phyloP scores from a whole-genome alignment of 2,113 vertebrate species.

The Neolamprologus hecqui region DNA sequence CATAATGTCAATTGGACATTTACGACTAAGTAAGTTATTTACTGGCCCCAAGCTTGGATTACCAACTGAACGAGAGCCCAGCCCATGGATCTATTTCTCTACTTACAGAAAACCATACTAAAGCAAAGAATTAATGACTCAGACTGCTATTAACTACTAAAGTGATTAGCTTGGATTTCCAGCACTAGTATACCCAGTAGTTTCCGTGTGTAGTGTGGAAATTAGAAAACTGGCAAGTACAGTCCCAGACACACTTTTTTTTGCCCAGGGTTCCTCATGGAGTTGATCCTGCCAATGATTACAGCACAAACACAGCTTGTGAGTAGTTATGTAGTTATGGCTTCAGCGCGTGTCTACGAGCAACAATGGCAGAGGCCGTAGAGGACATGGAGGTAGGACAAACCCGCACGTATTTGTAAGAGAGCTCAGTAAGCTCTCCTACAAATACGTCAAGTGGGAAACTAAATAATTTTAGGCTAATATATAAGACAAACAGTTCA shows the following conservation, averaged over 20 bases:
- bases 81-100: neutral
- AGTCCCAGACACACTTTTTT: neutral
- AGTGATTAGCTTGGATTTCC: neutral
- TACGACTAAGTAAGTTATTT: neutral
- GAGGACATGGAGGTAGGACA: neutral
- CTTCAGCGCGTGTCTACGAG: neutral
- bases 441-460: neutral
- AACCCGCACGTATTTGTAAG: no score
- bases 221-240: neutral
- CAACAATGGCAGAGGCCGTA: neutral
- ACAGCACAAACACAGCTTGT: neutral
- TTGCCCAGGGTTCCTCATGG: neutral
- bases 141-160: neutral
- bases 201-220: neutral
- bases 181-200: neutral
- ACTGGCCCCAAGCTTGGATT: neutral
- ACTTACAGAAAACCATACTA: neutral
- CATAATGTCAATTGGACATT: neutral
- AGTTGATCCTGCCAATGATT: neutral
- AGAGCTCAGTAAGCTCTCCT: neutral
- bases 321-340: neutral
- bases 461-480: neutral
- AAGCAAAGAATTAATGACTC: neutral
- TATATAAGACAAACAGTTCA: neutral
- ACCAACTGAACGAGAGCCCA: neutral